Evolutionary conservation across 1,140 invertebrate genomes (phyloP).

Genomic region (Anoplophora glabripennis): DNA sequence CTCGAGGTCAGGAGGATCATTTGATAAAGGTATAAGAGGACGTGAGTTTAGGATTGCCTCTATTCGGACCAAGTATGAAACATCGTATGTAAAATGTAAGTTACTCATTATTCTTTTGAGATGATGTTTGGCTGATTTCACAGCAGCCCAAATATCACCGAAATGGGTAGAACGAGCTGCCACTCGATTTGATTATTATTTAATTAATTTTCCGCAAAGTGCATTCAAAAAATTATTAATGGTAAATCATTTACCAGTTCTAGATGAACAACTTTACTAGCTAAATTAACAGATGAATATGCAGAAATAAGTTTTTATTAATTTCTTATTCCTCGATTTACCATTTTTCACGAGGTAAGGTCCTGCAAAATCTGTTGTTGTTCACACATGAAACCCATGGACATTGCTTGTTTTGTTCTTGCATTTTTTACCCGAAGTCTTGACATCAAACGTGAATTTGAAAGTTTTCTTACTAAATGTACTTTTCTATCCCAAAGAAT

Average conservation of each 20-base stretch:
- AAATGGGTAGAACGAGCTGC: constrained; percentile 43
- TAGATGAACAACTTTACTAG: constrained; percentile 39
- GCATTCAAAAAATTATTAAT: constrained; percentile 37
- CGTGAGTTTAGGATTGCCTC: too few relatives aligned
- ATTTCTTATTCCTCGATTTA: neutral
- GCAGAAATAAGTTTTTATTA: too few relatives aligned
- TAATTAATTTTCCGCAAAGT: constrained; percentile 26
- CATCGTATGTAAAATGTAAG: too few relatives aligned
- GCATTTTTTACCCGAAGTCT: too few relatives aligned
- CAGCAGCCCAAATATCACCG: constrained; percentile 40
- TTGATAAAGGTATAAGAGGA: too few relatives aligned
- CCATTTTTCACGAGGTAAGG: constrained; percentile 30
- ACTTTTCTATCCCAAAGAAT: too few relatives aligned
- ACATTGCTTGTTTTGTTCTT: too few relatives aligned
- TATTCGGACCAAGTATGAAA: too few relatives aligned
- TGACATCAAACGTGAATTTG: too few relatives aligned
- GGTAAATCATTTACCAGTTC: constrained; percentile 26
- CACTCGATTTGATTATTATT: constrained; percentile 37
- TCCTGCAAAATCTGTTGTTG: constrained; percentile 21
- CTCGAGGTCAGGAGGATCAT: too few relatives aligned
- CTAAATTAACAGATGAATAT: constrained; percentile 48
- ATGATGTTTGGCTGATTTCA: constrained; percentile 28
- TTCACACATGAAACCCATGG: too few relatives aligned
- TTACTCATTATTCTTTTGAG: constrained; percentile 14
- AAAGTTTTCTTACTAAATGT: too few relatives aligned